Percentiles rank a stretch among this genome's conserved stretches.
These are phyloP conservation scores for Rhinophrynus dorsalis DNA, from an alignment of 2,797 vertebrate genomes.

Conservation along the genomic window DNA sequence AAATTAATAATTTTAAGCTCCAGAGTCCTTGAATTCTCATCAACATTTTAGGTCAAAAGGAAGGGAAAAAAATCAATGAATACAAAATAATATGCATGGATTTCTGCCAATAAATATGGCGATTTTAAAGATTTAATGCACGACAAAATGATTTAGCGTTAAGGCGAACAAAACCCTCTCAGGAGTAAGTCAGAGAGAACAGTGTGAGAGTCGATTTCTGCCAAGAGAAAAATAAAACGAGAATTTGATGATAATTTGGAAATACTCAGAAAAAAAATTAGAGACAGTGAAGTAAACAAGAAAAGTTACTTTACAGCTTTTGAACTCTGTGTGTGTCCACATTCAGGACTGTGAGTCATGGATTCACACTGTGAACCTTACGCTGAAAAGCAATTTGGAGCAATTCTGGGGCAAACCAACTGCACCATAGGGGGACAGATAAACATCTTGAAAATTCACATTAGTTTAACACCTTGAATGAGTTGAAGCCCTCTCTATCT, in stretches of 20 bases:
- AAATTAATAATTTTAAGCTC: conserved; percentile 48
- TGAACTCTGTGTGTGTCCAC: background rate
- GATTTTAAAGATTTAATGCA: conserved; percentile 49
- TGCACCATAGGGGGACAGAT: too few relatives aligned
- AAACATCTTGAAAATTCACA: too few relatives aligned
- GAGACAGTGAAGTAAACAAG: conserved; percentile 1
- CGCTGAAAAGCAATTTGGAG: too few relatives aligned
- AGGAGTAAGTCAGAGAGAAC: conserved; percentile 41
- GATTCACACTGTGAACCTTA: too few relatives aligned
- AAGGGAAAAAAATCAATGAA: conserved; percentile 43
- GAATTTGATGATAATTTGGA: conserved; percentile 46
- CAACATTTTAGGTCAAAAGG: conserved; percentile 48
- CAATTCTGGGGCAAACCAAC: too few relatives aligned
- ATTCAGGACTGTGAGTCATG: too few relatives aligned
- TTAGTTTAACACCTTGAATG: too few relatives aligned
- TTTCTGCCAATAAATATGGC: conserved; percentile 44
- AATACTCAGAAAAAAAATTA: conserved; percentile 14
- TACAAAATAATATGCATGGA: conserved; percentile 46
- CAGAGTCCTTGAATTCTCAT: conserved; percentile 44
- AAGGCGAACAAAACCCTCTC: conserved; percentile 42
- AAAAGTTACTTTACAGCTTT: conserved; percentile 12
- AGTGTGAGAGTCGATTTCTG: conserved; percentile 37
- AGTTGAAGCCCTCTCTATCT: too few relatives aligned
- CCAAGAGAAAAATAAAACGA: conserved; percentile 47
- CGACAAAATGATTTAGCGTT: conserved; percentile 42